These are phyloP conservation scores for Pseudachorutes palmiensis DNA, from an alignment of 1,140 invertebrate genomes.

Conservation along the genomic window DNA sequence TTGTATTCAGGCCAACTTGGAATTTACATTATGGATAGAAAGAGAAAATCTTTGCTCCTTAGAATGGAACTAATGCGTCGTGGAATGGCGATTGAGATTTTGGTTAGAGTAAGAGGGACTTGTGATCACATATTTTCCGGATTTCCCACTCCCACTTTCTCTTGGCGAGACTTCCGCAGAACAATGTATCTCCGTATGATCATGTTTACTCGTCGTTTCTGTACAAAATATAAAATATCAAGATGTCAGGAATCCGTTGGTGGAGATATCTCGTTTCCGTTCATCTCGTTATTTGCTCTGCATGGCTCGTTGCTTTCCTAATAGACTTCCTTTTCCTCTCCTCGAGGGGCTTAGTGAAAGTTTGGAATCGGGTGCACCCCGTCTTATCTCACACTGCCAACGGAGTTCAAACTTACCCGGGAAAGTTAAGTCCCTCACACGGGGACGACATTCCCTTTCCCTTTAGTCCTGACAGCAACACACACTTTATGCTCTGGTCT, in stretches of 20 bases:
- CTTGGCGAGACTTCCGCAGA: too few species aligned
- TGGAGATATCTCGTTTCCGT: not conserved
- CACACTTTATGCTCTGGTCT: too few species aligned
- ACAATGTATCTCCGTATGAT: too few species aligned
- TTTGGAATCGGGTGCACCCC: not conserved
- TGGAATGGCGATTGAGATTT: not conserved
- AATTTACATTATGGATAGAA: not conserved
- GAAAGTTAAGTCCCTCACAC: slow-evolving; percentile 5
- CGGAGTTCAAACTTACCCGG: slow-evolving; percentile 15
- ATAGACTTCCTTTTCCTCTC: slow-evolving; percentile 22
- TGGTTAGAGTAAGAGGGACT: too few species aligned
- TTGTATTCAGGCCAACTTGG: slow-evolving; percentile 1
- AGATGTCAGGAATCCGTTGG: not conserved
- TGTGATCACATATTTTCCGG: too few species aligned
- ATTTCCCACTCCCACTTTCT: too few species aligned
- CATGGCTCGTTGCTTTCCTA: slow-evolving; percentile 23
- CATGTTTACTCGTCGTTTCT: not conserved
- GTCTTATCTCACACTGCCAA: not conserved
- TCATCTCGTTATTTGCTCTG: slow-evolving; percentile 2
- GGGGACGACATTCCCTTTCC: not conserved
- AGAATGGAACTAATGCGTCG: too few species aligned
- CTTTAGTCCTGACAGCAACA: not conserved
- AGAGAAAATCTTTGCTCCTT: not conserved
- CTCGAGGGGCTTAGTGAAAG: slow-evolving; percentile 9
- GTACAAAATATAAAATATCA: not conserved